Evolutionary conservation across 2,888 invertebrate genomes (phyloP), one percentile per base, ranked within the genome.

Genomic region (Litoditis marina): DNA sequence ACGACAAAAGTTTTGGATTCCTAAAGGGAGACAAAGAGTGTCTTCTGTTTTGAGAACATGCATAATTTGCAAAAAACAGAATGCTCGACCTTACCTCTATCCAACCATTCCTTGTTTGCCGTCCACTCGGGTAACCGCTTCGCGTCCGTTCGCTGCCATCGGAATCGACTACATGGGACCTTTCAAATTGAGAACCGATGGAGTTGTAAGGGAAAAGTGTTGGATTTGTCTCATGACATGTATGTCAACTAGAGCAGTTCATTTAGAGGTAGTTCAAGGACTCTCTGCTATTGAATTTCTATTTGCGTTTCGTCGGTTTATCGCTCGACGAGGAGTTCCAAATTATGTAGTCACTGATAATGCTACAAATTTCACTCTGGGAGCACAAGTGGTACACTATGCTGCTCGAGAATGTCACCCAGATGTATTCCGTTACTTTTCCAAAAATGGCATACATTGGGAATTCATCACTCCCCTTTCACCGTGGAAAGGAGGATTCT

Each of bases 111-210:
- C 54, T 8, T 2, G 16, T n/a, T 27, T 56, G 1, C 60, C 60
- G 11, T 2, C n/a, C 2, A 11, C 8, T n/a, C n/a, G 60, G 39
- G 42, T 56, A 11, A 30, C 31, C 28, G 64, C 69, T 5, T 60
- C 66, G 2, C 32, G 63, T 5, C 78, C 83, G 5, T 84, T 84
- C 66, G 49, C 68, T 1, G 63, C 77, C 47, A 60, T 67, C 25
- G 83, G 82, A 13, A 50, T 84, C 0, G 84, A 84, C 52, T 82
- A 84, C 42, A 77, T 81, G 4, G 84, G 85, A 0, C 84, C 84
- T 0, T 47, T 85, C n/a, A 66, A 58, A 31, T 60, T 83, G 8
- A 77, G 64, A 57, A 30, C 63, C n/a, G 80, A 19, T 11, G 16
- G 22, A 31, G 13, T 3, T n/a, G 34, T 8, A 28, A 56, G 82